phyloP scores from a whole-genome alignment of 2,797 vertebrate genomes.

The Muscicapa striata region DNA sequence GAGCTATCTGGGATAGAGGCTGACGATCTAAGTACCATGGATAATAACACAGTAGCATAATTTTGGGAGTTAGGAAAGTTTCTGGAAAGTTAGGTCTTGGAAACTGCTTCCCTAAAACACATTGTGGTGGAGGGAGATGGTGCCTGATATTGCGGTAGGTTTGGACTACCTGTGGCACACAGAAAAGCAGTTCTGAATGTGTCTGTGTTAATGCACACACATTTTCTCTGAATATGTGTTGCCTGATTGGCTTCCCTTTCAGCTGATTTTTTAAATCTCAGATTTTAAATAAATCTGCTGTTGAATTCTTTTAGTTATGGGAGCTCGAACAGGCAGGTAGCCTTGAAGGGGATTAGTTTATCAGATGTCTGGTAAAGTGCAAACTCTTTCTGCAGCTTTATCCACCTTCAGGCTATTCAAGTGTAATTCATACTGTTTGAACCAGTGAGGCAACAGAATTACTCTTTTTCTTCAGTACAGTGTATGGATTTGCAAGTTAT shows the following conservation, averaged over 20 bases:
- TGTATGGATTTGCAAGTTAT: accelerated
- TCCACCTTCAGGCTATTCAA: not conserved
- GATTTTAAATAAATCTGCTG: not conserved
- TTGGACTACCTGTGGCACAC: not conserved
- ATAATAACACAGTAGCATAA: not conserved
- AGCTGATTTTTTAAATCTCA: not conserved
- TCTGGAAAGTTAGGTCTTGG: not conserved
- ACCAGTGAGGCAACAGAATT: not conserved
- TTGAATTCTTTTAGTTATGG: not conserved
- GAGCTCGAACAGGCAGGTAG: not conserved
- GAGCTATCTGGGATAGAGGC: not conserved
- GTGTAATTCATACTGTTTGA: not conserved
- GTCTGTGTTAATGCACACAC: not conserved
- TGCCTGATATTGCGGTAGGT: not conserved
- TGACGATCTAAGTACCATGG: accelerated
- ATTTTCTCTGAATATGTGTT: not conserved
- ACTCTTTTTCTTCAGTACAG: not conserved
- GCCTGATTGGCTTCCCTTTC: not conserved
- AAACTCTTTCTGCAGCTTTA: slow-evolving; percentile 21
- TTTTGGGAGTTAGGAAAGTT: not conserved
- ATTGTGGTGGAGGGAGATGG: not conserved
- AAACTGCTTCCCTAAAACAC: not conserved
- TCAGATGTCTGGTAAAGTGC: not conserved
- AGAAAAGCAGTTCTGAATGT: not conserved
- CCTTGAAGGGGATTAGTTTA: slow-evolving; percentile 51